phyloP scores from a whole-genome alignment of 2,797 vertebrate genomes.

The Peromyscus nudipes region DNA sequence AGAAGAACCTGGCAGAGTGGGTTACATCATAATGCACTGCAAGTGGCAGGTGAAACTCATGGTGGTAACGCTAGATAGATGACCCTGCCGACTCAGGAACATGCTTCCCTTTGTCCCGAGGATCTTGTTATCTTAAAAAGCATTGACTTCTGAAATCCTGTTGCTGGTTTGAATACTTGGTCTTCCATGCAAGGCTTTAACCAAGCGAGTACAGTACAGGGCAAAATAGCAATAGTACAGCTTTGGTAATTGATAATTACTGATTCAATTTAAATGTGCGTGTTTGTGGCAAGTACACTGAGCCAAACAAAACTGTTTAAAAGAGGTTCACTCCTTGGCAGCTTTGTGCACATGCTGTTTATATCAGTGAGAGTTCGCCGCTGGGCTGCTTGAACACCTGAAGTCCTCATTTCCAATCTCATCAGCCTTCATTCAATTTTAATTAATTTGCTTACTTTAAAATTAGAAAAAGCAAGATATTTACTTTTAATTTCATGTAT shows the following conservation, averaged over 20 bases:
- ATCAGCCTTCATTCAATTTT: neutral
- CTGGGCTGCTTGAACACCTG: no score
- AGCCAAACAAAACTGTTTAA: neutral
- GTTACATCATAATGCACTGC: neutral
- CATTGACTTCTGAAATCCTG: conserved; percentile 12
- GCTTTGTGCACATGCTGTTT: neutral
- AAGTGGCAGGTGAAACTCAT: neutral
- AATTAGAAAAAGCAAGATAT: neutral
- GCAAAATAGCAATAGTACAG: neutral
- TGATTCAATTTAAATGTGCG: neutral
- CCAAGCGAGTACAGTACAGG: neutral
- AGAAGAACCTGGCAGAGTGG: neutral
- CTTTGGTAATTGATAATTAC: neutral
- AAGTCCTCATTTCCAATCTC: neutral
- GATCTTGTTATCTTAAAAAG: neutral
- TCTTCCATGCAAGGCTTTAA: conserved; percentile 48
- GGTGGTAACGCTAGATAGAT: neutral
- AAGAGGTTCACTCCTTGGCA: neutral
- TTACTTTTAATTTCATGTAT: neutral
- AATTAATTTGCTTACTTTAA: neutral
- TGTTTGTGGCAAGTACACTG: neutral
- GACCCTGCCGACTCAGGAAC: neutral
- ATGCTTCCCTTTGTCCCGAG: conserved; percentile 8
- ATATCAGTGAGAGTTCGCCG: neutral
- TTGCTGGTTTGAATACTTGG: conserved; percentile 35